These are phyloP conservation scores for Nothoprocta perdicaria DNA, from an alignment of 2,113 vertebrate species.

Conservation along the genomic window DNA sequence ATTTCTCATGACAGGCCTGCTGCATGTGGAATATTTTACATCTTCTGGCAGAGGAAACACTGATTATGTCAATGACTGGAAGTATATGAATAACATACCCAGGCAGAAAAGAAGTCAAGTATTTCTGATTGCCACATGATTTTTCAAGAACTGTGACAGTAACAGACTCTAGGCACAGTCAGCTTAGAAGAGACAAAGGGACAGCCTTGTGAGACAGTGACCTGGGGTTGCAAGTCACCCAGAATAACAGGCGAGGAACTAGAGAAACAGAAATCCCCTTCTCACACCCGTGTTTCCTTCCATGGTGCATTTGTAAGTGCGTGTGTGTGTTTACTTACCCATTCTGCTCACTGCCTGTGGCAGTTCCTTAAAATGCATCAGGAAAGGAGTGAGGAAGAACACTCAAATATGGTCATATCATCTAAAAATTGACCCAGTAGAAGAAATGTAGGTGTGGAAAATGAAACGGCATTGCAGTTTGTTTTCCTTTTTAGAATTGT, in stretches of 20 bases:
- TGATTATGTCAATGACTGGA: neutral
- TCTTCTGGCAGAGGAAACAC: neutral
- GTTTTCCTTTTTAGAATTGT: neutral
- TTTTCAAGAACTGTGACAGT: neutral
- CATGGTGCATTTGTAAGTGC: neutral
- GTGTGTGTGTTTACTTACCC: neutral
- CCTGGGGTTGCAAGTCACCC: neutral
- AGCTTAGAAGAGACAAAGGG: neutral
- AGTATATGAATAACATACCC: neutral
- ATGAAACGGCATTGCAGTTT: neutral
- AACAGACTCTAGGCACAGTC: neutral
- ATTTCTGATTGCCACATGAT: neutral
- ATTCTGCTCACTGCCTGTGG: neutral
- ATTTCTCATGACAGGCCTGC: slow-evolving; percentile 9
- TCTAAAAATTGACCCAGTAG: neutral
- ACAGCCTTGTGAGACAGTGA: neutral
- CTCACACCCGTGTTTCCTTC: neutral
- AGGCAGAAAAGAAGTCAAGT: neutral
- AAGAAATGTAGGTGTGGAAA: neutral
- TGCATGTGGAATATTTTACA: neutral
- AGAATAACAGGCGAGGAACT: neutral
- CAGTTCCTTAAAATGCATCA: neutral
- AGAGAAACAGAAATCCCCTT: neutral
- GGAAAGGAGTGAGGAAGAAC: neutral
- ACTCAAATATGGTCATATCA: neutral